A percentile compares a stretch with the other conserved stretches of the same genome.
These are phyloP conservation scores for Rhinopomastus cyanomelas DNA, from an alignment of 2,113 vertebrate genomes.

Conservation along the genomic window DNA sequence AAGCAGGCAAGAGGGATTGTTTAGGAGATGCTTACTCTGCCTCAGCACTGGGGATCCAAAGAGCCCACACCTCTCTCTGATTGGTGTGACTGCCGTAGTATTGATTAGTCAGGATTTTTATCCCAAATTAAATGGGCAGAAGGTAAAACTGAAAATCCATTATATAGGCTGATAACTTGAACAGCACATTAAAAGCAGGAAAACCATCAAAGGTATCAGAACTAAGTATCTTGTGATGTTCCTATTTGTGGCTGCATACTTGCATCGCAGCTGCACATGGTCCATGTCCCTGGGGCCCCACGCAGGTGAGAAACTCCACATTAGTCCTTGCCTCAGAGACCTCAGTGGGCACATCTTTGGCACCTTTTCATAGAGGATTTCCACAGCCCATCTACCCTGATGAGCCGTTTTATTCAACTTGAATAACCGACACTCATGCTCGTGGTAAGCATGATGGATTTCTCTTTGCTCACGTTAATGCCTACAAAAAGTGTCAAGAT, in stretches of 20 bases:
- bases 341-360: background rate
- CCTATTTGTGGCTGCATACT: background rate
- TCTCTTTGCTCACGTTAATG: background rate
- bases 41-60: background rate
- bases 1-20: background rate
- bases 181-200: background rate
- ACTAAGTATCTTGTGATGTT: background rate
- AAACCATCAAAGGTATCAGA: background rate
- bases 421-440: background rate
- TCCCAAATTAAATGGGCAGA: background rate
- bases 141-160: background rate
- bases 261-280: background rate
- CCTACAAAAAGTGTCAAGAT: background rate
- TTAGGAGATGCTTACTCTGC: background rate
- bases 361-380: background rate
- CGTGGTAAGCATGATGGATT: background rate
- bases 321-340: background rate
- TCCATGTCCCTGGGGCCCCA: background rate
- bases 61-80: background rate
- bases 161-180: background rate
- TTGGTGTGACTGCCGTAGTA: background rate
- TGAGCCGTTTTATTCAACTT: background rate
- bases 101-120: fast-evolving
- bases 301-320: background rate
- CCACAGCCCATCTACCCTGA: background rate